Evolutionary conservation across 2,888 invertebrate species (phyloP), one percentile per base, ranked within the genome.

Genomic region (Sinopyrophorus schimmeli): DNA sequence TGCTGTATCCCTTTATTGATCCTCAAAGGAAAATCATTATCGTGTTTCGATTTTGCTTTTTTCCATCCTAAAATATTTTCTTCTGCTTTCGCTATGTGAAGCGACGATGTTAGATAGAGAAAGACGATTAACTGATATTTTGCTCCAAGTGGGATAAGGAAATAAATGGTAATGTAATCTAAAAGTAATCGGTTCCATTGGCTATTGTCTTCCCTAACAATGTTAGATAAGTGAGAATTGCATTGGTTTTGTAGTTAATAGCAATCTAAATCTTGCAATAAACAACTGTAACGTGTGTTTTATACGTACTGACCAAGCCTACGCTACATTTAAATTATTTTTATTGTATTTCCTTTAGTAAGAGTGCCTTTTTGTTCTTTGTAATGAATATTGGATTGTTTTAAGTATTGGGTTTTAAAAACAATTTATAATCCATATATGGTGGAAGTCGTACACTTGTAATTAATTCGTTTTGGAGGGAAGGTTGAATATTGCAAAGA

Each of bases 221-320:
- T 48, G 38, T 37, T 42, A 50, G 53, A 50, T 53, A 55, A 53
- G 53, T 50, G 53, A 55, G 53, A 55, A 55, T 55, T 55, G 53
- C 55, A 47, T 32, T 35, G 24, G 47, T 44, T 53, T 55, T 55
- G 55, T 53, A 47, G 53, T 55, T 51, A 51, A 51, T 46, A 47
- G 41, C 27, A 47, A 32, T 11, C 28, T 37, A 38, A 43, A 43
- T 32, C 34, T 35, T 20, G 35, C 41, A 3, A 47, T 47, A 47
- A 47, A 49, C 42, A 38, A 49, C 49, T 7, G 20, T 34, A 35
- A 47, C 38, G 37, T 39, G 32, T 46, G 46, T 46, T 46, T 46
- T 39, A 32, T 24, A 9, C 38, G n/a, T n/a, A n/a, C 24, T 21
- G 20, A 16, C 14, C 12, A 26, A 42, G 27, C 42, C 42, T 26